These are phyloP conservation scores for Pipistrellus pipistrellus DNA, from an alignment of 2,797 vertebrate genomes.

Conservation along the genomic window DNA sequence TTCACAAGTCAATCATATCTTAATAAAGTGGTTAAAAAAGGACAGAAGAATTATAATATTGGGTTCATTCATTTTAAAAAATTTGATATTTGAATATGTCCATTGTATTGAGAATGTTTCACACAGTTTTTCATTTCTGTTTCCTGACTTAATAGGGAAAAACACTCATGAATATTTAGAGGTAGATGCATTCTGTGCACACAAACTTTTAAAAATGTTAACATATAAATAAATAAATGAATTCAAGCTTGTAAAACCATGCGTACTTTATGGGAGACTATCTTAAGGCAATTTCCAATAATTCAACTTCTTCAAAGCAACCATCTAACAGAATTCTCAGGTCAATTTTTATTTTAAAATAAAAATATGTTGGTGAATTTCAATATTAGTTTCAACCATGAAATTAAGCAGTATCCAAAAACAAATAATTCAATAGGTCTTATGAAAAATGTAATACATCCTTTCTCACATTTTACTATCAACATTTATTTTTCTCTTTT, in stretches of 20 bases:
- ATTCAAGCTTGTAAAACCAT: conserved; percentile 71
- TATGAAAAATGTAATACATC: background rate
- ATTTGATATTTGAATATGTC: conserved; percentile 28
- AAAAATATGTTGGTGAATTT: conserved; percentile 60
- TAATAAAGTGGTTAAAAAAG: background rate
- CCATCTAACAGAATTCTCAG: conserved; percentile 42
- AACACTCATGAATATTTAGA: conserved; percentile 80
- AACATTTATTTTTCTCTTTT: conserved; percentile 52
- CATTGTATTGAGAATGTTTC: conserved; percentile 33
- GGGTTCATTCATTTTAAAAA: conserved; percentile 28
- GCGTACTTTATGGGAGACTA: conserved; percentile 69
- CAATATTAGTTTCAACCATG: background rate
- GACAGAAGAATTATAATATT: background rate
- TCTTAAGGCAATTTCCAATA: conserved; percentile 75
- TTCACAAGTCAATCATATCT: background rate
- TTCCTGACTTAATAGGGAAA: conserved; percentile 66
- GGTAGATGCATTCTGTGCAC: conserved; percentile 21
- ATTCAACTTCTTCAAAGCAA: conserved; percentile 78
- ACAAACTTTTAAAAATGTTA: conserved; percentile 77
- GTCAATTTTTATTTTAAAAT: conserved; percentile 69
- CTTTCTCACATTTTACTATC: background rate
- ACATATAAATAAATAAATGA: conserved; percentile 80
- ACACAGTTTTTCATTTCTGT: conserved; percentile 50
- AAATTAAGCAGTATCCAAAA: conserved; percentile 50
- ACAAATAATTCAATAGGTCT: background rate